Percentiles rank a stretch among this genome's conserved stretches.
Conservation (phyloP, 2,888 invertebrate genomes). For the Diploptera punctata region DNA sequence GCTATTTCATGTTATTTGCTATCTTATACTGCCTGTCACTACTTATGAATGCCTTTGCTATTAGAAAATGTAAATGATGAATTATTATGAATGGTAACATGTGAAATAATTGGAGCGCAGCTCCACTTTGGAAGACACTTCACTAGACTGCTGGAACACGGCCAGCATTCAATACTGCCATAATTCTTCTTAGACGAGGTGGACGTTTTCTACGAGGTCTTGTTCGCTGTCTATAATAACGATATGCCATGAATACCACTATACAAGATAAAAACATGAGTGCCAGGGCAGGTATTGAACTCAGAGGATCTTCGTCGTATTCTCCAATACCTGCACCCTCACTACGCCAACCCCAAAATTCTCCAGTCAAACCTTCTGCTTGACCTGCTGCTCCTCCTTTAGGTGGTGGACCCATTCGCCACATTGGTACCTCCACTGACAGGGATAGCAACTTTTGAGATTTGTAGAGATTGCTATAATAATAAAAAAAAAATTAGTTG, state of each 20-base stretch:
- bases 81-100: background rate
- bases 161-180: constrained; percentile 41
- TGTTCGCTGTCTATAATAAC: constrained; percentile 54
- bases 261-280: constrained; percentile 52
- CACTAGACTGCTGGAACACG: constrained; percentile 44
- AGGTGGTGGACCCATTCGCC: constrained; percentile 40
- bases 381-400: constrained; percentile 42
- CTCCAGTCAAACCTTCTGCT: constrained; percentile 43
- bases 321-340: constrained; percentile 63
- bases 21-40: no score
- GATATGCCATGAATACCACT: constrained; percentile 52
- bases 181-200: constrained; percentile 44
- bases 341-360: constrained; percentile 57
- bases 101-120: background rate
- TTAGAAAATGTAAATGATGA: background rate
- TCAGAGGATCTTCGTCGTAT: constrained; percentile 56
- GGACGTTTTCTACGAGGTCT: constrained; percentile 55
- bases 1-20: no score
- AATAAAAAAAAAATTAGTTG: background rate
- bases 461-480: constrained; percentile 73
- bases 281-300: constrained; percentile 52
- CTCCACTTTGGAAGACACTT: constrained; percentile 21
- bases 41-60: no score
- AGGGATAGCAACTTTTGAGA: constrained; percentile 77
- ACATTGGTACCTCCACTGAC: constrained; percentile 49